Evolutionary conservation across 2,888 invertebrate genomes (phyloP), one percentile per base, ranked within the genome.

Genomic region (Atrina japonica): DNA sequence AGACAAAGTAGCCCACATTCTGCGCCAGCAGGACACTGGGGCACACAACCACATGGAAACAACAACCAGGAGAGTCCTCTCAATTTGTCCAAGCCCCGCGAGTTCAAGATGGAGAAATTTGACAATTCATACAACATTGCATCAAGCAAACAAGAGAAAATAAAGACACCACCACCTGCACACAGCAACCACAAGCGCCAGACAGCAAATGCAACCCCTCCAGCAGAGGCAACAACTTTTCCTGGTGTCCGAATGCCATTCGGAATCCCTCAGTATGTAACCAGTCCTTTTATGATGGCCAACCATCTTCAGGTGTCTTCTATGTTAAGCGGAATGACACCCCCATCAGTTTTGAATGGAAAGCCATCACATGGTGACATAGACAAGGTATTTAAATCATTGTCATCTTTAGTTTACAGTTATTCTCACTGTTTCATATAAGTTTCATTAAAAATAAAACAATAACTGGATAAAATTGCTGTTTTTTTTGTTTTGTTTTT

Each of bases 61-160:
- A 66, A 58, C 18, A 83, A 80, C 65, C 82, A 85, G 72, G 96
- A 96, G 89, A 94, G 95, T 1, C 97, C 97, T 1, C 92, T 97
- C 50, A 97, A 97, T 91, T 93, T 97, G 63, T 95, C 95, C 86
- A 97, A 97, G 91, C 97, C 97, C 68, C 95, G 96, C 84, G 80
- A 81, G 63, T 50, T 63, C 18, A 72, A 77, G 66, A 45, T 30
- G 16, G 77, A 78, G 66, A 64, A 60, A 41, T 29, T 63, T 43
- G 58, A 43, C 9, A 70, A 73, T 50, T 58, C 53, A 16, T 69
- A 63, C 27, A 58, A 45, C 43, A 47, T 43, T 27, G 50, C 30
- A 59, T 63, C 25, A 35, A 70, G 25, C 29, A 66, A 52, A 35
- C 67, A 35, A 6, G 67, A 82, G 21, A 73, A 69, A 16, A 75